Evolutionary conservation across 1,140 invertebrate species (phyloP).

Genomic region (Campoletis sonorensis): DNA sequence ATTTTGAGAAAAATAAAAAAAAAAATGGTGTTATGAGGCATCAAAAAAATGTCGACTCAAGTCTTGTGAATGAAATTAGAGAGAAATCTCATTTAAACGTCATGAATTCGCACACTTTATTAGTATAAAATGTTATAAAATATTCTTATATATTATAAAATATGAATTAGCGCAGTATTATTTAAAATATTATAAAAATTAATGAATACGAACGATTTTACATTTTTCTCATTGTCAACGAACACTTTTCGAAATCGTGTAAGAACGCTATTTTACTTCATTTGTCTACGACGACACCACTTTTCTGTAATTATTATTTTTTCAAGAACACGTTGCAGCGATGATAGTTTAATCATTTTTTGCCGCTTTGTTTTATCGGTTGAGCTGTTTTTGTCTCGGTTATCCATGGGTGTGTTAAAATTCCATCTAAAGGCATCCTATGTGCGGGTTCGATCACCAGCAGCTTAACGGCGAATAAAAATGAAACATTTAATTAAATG

Average conservation of each 20-base stretch:
- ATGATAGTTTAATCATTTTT: constrained; percentile 31
- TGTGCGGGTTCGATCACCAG: neutral
- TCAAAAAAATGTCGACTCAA: neutral
- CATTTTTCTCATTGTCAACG: neutral
- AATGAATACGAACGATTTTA: neutral
- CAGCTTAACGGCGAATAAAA: constrained; percentile 31
- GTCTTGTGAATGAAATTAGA: neutral
- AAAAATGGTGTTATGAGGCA: neutral
- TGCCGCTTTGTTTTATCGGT: constrained; percentile 7
- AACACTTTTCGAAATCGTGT: neutral
- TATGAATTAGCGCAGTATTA: neutral
- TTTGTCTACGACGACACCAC: neutral
- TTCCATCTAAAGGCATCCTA: constrained; percentile 18
- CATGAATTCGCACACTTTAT: neutral
- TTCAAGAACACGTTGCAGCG: neutral
- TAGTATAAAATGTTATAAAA: neutral
- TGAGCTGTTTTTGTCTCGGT: neutral
- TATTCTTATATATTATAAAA: neutral
- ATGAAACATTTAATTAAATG: neutral
- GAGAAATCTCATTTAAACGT: neutral
- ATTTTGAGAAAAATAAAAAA: no score
- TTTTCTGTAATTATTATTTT: neutral
- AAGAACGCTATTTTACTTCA: neutral
- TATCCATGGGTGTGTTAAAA: constrained; percentile 6
- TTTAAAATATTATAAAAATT: neutral